Evolutionary conservation across 2,113 vertebrate species (phyloP).

Genomic region (Nematolebias whitei): DNA sequence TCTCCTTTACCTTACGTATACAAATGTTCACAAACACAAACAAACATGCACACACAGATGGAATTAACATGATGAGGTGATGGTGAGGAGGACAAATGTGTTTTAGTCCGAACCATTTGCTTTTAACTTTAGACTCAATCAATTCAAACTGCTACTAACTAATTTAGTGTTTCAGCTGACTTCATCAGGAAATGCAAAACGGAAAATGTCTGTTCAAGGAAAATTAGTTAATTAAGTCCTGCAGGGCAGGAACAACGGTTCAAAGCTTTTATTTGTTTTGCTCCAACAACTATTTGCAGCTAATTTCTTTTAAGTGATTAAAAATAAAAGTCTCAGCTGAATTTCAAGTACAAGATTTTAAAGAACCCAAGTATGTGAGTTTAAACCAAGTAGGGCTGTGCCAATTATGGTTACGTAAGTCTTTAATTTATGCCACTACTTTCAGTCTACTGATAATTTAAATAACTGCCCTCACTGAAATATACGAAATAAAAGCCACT

Average conservation of each 20-base stretch:
- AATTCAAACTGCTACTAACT: neutral
- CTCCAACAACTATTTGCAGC: slow-evolving; percentile 29
- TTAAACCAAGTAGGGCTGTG: too few species aligned
- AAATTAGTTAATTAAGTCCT: slow-evolving; percentile 42
- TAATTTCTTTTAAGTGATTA: slow-evolving; percentile 23
- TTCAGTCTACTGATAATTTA: too few species aligned
- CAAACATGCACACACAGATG: slow-evolving; percentile 35
- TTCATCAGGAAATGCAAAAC: slow-evolving; percentile 46
- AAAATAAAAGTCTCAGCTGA: slow-evolving; percentile 19
- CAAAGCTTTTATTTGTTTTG: slow-evolving; percentile 34
- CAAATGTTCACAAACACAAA: slow-evolving; percentile 45
- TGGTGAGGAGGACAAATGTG: slow-evolving; percentile 12
- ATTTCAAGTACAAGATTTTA: neutral
- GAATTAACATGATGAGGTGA: slow-evolving; percentile 28
- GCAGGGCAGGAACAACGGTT: slow-evolving; percentile 35
- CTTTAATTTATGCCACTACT: too few species aligned
- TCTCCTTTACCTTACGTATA: slow-evolving; percentile 67
- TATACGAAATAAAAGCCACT: too few species aligned
- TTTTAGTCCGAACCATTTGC: slow-evolving; percentile 4
- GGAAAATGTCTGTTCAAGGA: slow-evolving; percentile 24
- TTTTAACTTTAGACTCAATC: slow-evolving; percentile 14
- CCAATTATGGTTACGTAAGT: too few species aligned
- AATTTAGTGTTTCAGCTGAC: slow-evolving; percentile 46
- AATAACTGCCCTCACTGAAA: too few species aligned
- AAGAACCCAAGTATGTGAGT: neutral